These are phyloP conservation scores for Belgica antarctica DNA, from an alignment of 2,888 invertebrate species.

Conservation along the genomic window DNA sequence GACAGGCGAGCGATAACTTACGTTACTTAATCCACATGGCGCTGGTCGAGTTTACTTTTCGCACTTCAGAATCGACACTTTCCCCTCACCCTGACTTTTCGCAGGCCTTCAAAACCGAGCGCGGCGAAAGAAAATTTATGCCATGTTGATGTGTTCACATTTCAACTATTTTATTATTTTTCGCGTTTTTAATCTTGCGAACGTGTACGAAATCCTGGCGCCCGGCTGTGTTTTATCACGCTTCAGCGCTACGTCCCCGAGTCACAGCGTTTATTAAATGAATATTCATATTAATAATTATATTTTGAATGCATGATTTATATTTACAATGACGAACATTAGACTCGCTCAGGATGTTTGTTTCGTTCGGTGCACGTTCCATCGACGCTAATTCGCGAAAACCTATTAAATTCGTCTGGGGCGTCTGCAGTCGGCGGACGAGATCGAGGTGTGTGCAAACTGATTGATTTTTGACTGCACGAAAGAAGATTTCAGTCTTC, in stretches of 20 bases:
- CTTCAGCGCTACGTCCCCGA: neutral
- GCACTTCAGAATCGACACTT: neutral
- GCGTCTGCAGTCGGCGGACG: neutral
- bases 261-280: neutral
- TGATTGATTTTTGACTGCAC: conserved; percentile 4
- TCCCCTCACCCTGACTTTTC: neutral
- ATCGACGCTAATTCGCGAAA: neutral
- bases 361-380: neutral
- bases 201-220: conserved; percentile 26
- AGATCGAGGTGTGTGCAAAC: neutral
- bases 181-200: neutral
- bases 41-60: conserved; percentile 6
- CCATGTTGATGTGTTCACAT: neutral
- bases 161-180: neutral
- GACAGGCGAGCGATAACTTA: no score
- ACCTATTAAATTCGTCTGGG: neutral
- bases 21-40: neutral
- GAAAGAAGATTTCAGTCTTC: no score
- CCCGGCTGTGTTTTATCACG: conserved; percentile 8
- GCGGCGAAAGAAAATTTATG: neutral
- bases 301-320: conserved; percentile 26
- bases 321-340: neutral
- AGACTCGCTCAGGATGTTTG: neutral
- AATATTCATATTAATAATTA: conserved; percentile 25
- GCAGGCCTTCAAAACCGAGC: neutral